Conservation (phyloP, 2,888 invertebrate genomes). For the Rutpela maculata region DNA sequence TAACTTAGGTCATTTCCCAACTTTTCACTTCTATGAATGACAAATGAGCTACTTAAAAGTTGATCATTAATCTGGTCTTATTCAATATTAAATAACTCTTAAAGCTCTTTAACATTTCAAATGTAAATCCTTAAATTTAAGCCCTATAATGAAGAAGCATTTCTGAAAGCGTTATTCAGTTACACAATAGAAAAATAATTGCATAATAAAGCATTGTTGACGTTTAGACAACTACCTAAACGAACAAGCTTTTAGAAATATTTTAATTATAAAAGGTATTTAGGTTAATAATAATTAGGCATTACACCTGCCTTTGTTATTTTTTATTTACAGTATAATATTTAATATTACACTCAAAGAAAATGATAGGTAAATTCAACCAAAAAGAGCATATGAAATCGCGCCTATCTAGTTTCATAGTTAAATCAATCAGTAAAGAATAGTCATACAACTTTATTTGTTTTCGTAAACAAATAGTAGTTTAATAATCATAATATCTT, state of each 20-base stretch:
- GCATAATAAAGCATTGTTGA: background rate
- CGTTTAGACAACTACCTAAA: conserved; percentile 1
- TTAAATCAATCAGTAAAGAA: too few species aligned
- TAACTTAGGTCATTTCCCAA: background rate
- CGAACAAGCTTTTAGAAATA: background rate
- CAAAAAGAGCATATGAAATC: too few species aligned
- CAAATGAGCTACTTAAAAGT: background rate
- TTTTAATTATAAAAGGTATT: background rate
- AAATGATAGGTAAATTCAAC: too few species aligned
- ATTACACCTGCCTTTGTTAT: too few species aligned
- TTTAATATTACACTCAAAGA: too few species aligned
- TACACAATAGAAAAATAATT: background rate
- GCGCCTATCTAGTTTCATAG: too few species aligned
- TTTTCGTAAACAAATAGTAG: too few species aligned
- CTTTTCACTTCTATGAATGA: background rate
- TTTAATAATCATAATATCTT: too few species aligned
- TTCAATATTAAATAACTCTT: conserved; percentile 4
- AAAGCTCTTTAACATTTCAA: background rate
- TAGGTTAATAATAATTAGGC: too few species aligned
- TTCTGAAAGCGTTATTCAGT: background rate
- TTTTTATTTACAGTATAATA: too few species aligned
- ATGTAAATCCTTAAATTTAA: background rate
- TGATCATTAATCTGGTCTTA: background rate
- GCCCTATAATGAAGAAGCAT: background rate
- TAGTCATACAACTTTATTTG: too few species aligned